Evolutionary conservation across 2,888 invertebrate genomes (phyloP).

Genomic region (Timema podura): DNA sequence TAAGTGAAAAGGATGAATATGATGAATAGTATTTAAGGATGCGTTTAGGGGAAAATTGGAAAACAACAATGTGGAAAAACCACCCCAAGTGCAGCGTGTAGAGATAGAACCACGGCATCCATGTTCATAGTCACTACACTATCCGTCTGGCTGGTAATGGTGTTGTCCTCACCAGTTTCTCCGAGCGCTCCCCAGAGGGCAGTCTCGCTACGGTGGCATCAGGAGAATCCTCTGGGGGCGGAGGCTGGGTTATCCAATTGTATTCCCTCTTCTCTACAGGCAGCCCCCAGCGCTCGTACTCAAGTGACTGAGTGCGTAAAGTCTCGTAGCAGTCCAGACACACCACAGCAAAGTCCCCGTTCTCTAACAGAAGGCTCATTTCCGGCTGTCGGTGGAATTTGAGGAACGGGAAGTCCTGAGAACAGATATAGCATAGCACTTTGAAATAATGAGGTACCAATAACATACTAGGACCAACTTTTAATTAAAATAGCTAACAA

Average conservation of each 20-base stretch:
- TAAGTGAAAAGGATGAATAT: no score
- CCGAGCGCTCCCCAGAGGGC: constrained; percentile 80
- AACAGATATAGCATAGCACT: neutral
- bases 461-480: constrained; percentile 5
- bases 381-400: constrained; percentile 78
- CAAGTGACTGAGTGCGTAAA: constrained; percentile 82
- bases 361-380: constrained; percentile 78
- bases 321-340: constrained; percentile 93
- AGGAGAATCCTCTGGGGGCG: constrained; percentile 86
- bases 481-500: neutral
- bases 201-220: constrained; percentile 77
- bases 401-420: constrained; percentile 82
- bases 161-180: constrained; percentile 60
- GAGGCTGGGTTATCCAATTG: constrained; percentile 91
- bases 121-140: neutral
- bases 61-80: no score
- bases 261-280: constrained; percentile 88
- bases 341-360: constrained; percentile 86
- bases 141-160: neutral
- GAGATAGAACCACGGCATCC: neutral
- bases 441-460: constrained; percentile 15
- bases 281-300: constrained; percentile 85
- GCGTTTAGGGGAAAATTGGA: no score
- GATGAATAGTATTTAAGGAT: no score
- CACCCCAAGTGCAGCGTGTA: no score